Base-by-base conservation (phyloP, 2,113 vertebrate genomes). In the Tympanuchus pallidicinctus region DNA sequence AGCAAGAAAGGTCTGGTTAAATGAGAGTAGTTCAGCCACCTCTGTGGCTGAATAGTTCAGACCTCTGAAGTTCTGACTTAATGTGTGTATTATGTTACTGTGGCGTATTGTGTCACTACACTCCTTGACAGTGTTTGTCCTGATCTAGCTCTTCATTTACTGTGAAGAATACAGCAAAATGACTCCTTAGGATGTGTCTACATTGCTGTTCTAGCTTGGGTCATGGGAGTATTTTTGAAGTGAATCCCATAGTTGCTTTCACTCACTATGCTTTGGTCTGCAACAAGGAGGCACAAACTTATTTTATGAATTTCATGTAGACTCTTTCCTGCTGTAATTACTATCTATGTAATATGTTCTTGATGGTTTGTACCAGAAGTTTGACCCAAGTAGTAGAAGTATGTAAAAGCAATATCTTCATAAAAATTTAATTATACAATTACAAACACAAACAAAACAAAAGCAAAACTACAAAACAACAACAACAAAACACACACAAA, bases 151-250 rank as follows among this genome's bases (percentile, higher is more conserved):
- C 20, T 82, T 91, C 36, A 57, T 60, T 88, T 88, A 7, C 38
- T 32, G 9, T 40, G 34, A 81, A 30, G 73, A 88, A 40, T 1
- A 5, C 34, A 57, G 11, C 60, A n/a, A 38, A 91, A 63, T 70
- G 50, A 42, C 45, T 36, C 30, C 63, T 42, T 17, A 59, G 30
- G 18, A 38, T 45, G 17, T 38, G 13, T 50, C 45, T 86, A 48
- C 7, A 7, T 56, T 45, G 22, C 12, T 71, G 13, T 66, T 66
- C 45, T 38, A 27, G 4, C 38, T 50, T 71, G 27, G 28, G 54
- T 67, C 28, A 15, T 3, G 15, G 66, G 4, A 34, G 4, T 0
- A 0, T 27, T 59, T 72, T 24, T 21, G 4, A 32, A 73, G 38
- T 22, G 40, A 74, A 52, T 48, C 20, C 11, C 3, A 4, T 1